These are phyloP conservation scores for Kradibia gibbosae DNA, from an alignment of 1,140 invertebrate genomes.

Conservation along the genomic window DNA sequence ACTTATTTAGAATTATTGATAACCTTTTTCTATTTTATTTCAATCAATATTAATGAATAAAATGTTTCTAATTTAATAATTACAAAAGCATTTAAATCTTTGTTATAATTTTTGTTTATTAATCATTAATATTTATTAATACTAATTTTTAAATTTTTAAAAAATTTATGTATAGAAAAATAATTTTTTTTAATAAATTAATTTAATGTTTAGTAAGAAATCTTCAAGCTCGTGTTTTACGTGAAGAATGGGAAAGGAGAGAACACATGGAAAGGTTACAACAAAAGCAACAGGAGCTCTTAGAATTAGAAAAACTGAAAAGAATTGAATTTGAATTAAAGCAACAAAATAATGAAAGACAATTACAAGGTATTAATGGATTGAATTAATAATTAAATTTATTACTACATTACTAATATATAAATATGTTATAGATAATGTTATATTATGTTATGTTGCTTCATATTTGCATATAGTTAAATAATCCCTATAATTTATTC, in stretches of 20 bases:
- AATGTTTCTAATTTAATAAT: too few relatives aligned
- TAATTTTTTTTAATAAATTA: conserved; percentile 37
- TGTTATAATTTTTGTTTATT: too few relatives aligned
- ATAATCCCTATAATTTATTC: too few relatives aligned
- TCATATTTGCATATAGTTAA: too few relatives aligned
- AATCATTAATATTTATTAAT: background rate
- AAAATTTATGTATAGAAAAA: conserved; percentile 9
- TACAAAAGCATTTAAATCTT: too few relatives aligned
- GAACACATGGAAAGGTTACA: conserved; percentile 85
- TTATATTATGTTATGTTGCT: too few relatives aligned
- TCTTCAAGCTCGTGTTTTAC: conserved; percentile 77
- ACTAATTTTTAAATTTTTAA: background rate
- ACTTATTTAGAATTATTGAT: too few relatives aligned
- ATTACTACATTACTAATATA: too few relatives aligned
- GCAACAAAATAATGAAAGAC: conserved; percentile 81
- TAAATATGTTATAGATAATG: too few relatives aligned
- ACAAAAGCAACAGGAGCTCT: conserved; percentile 80
- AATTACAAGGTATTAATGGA: conserved; percentile 74
- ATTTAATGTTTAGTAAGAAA: conserved; percentile 58
- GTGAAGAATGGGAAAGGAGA: conserved; percentile 87
- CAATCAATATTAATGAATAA: too few relatives aligned
- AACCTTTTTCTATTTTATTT: too few relatives aligned
- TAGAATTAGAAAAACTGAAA: conserved; percentile 83
- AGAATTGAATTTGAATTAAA: conserved; percentile 81
- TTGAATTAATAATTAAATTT: too few relatives aligned